These are phyloP conservation scores for Parasteatoda tepidariorum DNA, from an alignment of 1,140 invertebrate genomes.

Conservation along the genomic window DNA sequence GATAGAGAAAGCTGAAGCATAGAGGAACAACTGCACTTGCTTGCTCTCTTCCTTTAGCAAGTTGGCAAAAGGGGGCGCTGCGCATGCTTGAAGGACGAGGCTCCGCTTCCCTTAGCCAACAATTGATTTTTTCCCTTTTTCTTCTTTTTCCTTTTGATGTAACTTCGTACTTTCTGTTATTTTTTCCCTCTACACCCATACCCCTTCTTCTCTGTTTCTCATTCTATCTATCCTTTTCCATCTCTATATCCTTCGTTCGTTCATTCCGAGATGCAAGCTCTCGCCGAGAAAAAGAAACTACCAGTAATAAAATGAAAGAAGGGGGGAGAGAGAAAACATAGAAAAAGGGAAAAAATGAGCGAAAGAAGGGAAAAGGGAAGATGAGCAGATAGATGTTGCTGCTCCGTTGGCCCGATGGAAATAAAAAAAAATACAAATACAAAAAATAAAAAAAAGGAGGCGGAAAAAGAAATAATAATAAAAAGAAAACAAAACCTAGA, in stretches of 20 bases:
- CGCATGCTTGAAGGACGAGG: slow-evolving; percentile 29
- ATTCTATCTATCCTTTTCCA: neutral
- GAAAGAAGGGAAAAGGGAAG: neutral
- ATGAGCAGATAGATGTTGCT: slow-evolving; percentile 58
- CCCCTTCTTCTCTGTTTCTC: neutral
- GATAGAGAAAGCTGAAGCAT: slow-evolving; percentile 45
- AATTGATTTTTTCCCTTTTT: slow-evolving; percentile 49
- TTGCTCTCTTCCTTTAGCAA: slow-evolving; percentile 30
- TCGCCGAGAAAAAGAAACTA: slow-evolving; percentile 35
- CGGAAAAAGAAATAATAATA: slow-evolving; percentile 21
- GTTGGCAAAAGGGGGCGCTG: slow-evolving; percentile 36
- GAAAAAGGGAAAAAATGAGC: neutral
- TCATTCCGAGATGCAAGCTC: too few species aligned
- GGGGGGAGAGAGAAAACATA: neutral
- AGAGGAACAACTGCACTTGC: slow-evolving; percentile 49
- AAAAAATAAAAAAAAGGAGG: neutral
- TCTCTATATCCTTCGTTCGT: neutral
- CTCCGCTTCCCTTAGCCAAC: slow-evolving; percentile 30
- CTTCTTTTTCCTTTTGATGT: slow-evolving; percentile 51
- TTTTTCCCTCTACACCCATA: slow-evolving; percentile 8
- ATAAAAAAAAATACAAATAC: slow-evolving; percentile 19
- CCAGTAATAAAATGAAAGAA: slow-evolving; percentile 54
- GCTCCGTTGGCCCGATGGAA: slow-evolving; percentile 34
- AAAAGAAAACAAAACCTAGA: slow-evolving; percentile 4
- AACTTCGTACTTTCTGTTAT: slow-evolving; percentile 58